phyloP scores from a whole-genome alignment of 2,888 invertebrate species.

The Eueremaeus valkanovi region DNA sequence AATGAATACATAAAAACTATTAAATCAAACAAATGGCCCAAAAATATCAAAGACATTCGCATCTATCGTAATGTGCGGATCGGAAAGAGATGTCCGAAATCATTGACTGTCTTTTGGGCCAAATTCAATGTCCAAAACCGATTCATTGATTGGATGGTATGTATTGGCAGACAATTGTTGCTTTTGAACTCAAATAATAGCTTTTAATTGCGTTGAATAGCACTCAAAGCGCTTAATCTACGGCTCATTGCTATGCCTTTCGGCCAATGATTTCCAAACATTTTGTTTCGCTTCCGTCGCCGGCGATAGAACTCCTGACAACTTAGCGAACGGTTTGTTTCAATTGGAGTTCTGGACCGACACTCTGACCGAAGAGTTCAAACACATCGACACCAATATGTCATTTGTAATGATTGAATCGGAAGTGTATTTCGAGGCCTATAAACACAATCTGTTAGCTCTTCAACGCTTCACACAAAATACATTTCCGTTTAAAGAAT shows the following conservation, averaged over 20 bases:
- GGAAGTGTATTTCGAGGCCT: slow-evolving; percentile 75
- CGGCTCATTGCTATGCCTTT: slow-evolving; percentile 41
- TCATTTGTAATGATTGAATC: slow-evolving; percentile 68
- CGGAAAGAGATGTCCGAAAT: not conserved
- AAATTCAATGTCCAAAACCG: slow-evolving; percentile 11
- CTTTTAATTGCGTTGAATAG: not conserved
- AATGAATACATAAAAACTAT: not conserved
- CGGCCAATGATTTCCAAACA: slow-evolving; percentile 40
- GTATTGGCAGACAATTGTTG: not conserved
- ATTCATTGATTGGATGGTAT: not conserved
- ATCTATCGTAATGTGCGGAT: not conserved
- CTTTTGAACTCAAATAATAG: not conserved
- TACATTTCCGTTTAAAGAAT: slow-evolving; percentile 65
- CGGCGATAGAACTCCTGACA: not conserved
- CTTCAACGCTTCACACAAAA: slow-evolving; percentile 60
- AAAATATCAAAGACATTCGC: not conserved
- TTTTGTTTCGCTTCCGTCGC: slow-evolving; percentile 35
- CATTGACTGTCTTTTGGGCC: not conserved
- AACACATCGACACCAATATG: not conserved
- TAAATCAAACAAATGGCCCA: not conserved
- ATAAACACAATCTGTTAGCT: slow-evolving; percentile 68
- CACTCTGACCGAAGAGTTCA: not conserved
- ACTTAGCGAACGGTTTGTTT: slow-evolving; percentile 26
- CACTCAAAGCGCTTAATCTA: slow-evolving; percentile 22
- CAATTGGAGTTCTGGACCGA: not conserved